Conservation (phyloP, 2,888 invertebrate species). For the Cotesia congregata region DNA sequence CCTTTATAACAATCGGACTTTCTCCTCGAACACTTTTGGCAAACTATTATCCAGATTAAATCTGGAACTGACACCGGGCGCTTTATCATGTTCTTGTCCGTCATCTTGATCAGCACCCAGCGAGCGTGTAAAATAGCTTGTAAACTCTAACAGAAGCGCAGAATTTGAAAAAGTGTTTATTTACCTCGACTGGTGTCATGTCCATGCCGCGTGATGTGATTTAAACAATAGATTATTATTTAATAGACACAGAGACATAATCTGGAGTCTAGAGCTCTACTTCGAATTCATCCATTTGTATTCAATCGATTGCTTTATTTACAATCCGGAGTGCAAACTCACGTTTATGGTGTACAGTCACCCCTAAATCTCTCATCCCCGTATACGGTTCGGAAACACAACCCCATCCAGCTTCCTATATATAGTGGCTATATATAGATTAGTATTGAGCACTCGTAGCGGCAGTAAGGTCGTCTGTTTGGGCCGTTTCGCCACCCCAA, state of each 20-base stretch:
- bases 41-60: conserved; percentile 29
- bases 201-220: not conserved
- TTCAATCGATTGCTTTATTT: conserved; percentile 36
- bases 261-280: not conserved
- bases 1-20: conserved; percentile 20
- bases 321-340: conserved; percentile 38
- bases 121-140: too few species aligned
- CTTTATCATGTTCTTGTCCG: not conserved
- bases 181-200: not conserved
- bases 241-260: not conserved
- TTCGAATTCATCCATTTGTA: conserved; percentile 13
- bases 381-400: conserved; percentile 5
- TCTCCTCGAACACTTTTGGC: conserved; percentile 11
- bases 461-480: conserved; percentile 38
- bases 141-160: too few species aligned
- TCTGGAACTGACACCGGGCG: conserved; percentile 27
- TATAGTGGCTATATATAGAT: not conserved
- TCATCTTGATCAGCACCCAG: not conserved
- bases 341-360: conserved; percentile 42
- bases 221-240: not conserved
- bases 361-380: conserved; percentile 32
- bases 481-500: conserved; percentile 55
- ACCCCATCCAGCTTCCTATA: conserved; percentile 29
- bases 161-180: not conserved
- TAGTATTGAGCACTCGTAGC: not conserved